A percentile compares a stretch with the other conserved stretches of the same genome.
Evolutionary conservation across 2,113 vertebrate genomes (phyloP).

Genomic region (Macaca mulatta): DNA sequence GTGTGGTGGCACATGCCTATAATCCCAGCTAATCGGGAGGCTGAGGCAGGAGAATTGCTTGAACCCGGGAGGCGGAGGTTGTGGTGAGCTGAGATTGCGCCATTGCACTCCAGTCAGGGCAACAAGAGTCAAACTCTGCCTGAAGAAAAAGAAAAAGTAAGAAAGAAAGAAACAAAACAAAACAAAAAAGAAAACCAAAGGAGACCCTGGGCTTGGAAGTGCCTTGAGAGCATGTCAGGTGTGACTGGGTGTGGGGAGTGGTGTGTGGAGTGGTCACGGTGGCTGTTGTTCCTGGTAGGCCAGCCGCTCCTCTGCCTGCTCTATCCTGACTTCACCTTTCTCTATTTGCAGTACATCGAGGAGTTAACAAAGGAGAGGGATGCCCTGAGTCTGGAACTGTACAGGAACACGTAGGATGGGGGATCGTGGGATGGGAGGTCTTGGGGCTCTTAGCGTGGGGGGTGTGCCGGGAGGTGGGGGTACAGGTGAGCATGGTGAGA

Average conservation of each 20-base stretch:
- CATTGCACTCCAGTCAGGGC: too few species aligned
- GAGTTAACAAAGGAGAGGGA: constrained; percentile 94
- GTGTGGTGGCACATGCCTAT: too few species aligned
- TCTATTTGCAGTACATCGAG: constrained; percentile 90
- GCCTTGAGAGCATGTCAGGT: background rate
- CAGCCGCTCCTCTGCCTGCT: background rate
- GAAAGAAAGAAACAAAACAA: too few species aligned
- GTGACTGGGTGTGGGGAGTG: background rate
- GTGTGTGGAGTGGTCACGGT: background rate
- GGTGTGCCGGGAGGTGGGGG: background rate
- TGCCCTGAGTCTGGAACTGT: constrained; percentile 89
- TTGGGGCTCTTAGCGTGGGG: background rate
- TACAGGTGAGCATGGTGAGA: too few species aligned
- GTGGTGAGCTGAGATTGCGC: too few species aligned
- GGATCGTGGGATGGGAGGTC: too few species aligned
- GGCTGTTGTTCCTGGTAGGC: background rate
- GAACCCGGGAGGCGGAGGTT: too few species aligned
- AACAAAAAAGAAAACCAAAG: too few species aligned
- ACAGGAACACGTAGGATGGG: constrained; percentile 89
- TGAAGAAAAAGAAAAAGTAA: too few species aligned
- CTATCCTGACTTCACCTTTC: background rate
- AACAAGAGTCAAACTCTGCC: too few species aligned
- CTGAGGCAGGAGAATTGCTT: too few species aligned
- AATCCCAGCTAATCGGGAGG: too few species aligned
- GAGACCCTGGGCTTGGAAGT: background rate